Base-by-base conservation (phyloP, 2,113 vertebrate genomes). In the Gallinago paraguaiae region DNA sequence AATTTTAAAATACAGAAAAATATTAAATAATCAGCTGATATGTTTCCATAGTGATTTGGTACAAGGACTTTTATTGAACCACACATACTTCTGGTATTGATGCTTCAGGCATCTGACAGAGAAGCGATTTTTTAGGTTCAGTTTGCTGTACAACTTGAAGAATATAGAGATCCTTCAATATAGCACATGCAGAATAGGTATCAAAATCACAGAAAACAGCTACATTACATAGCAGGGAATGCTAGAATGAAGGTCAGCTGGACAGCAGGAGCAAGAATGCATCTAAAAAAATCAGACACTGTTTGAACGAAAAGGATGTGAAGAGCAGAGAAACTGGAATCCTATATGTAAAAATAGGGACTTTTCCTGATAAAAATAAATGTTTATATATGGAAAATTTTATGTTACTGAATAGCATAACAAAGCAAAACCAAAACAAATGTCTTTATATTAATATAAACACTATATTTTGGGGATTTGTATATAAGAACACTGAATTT, bases 21-120 rank as follows among this genome's bases (percentile, higher is more conserved):
- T 37, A 86, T 72, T 76, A 95, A 96, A 88, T 41, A 70, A 92
- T 86, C 46, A 78, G 56, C 80, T 60, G 72, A 88, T 56, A 75
- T 90, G 77, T 97, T 94, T 95, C 95, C 91, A 96, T 91, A 96
- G 95, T 68, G 90, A 96, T 78, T 83, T 88, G 46, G 48, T 93
- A 64, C 51, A 72, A 53, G 46, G 75, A 71, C 90, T 94, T 90
- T 75, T 75, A 86, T 69, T 94, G 92, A 96, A 75, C 79, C 33
- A 48, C 10, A 2, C 39, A 41, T 64, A 82, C 31, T 90, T 76
- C 67, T 82, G 60, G 45, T 90, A 78, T 13, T 70, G 71, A 70
- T 75, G 83, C 79, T 92, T 81, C 72, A 91, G 79, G 39, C 48
- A 91, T 81, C 71, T 86, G 75, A 82, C 10, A 78, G 30, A 51